These are phyloP conservation scores for Mesoligia furuncula DNA, from an alignment of 2,888 invertebrate species.

Conservation along the genomic window DNA sequence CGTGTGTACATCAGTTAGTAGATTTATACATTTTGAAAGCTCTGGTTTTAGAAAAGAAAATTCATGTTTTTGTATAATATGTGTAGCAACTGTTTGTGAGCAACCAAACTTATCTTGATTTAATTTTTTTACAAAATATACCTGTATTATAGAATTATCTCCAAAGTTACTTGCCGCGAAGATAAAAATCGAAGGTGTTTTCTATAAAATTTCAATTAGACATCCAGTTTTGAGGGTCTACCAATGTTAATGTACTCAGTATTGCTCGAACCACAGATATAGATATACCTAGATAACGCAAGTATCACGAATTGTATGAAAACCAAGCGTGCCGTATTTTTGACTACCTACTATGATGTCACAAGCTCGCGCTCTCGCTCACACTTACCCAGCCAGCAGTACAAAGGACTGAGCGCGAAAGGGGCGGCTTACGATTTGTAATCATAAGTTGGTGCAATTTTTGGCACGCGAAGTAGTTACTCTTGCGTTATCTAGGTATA, in stretches of 20 bases:
- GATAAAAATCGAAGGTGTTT: neutral
- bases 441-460: too few species aligned
- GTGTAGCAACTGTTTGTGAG: neutral
- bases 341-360: too few species aligned
- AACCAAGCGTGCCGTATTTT: too few species aligned
- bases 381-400: too few species aligned
- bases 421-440: too few species aligned
- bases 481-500: too few species aligned
- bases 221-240: neutral
- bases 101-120: neutral
- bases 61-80: neutral
- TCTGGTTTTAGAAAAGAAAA: neutral
- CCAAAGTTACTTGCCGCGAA: neutral
- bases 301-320: too few species aligned
- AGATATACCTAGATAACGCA: too few species aligned
- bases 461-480: too few species aligned
- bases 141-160: neutral
- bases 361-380: too few species aligned
- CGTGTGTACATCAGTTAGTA: neutral
- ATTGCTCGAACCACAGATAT: too few species aligned
- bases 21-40: neutral
- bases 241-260: neutral
- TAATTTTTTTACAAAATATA: neutral
- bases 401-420: too few species aligned
- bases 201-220: neutral